These are phyloP conservation scores for Xanthorhoe designata DNA, from an alignment of 2,888 invertebrate genomes.

Conservation along the genomic window DNA sequence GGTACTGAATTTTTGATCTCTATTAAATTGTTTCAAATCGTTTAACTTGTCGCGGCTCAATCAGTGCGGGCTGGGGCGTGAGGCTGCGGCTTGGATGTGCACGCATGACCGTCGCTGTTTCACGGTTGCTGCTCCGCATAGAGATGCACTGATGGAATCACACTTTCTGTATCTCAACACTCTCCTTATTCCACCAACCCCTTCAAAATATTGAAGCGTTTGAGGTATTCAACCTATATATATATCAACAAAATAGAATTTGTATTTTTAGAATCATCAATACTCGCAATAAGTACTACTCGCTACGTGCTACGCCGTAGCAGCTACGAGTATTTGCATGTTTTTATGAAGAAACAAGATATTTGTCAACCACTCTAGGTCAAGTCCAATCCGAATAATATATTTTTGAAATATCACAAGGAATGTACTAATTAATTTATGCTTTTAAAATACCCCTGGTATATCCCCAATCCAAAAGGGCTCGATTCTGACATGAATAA, in stretches of 20 bases:
- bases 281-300: not conserved
- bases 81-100: slow-evolving; percentile 39
- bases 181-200: not conserved
- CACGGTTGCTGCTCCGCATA: slow-evolving; percentile 70
- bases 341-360: not conserved
- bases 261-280: not conserved
- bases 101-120: slow-evolving; percentile 52
- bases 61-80: slow-evolving; percentile 65
- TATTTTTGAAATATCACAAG: not conserved
- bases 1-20: slow-evolving; percentile 84
- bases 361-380: too few relatives aligned
- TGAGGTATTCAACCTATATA: too few relatives aligned
- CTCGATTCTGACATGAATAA: too few relatives aligned
- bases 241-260: not conserved
- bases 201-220: not conserved
- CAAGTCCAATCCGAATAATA: too few relatives aligned
- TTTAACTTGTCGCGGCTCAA: slow-evolving; percentile 86
- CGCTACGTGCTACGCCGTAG: slow-evolving; percentile 10
- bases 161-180: slow-evolving; percentile 17
- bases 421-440: not conserved
- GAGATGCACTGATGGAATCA: slow-evolving; percentile 54
- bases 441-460: too few relatives aligned
- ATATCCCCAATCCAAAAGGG: too few relatives aligned
- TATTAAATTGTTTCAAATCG: slow-evolving; percentile 86
- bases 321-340: slow-evolving; percentile 5